phyloP scores from a whole-genome alignment of 2,888 invertebrate species.

The Tipula unca region DNA sequence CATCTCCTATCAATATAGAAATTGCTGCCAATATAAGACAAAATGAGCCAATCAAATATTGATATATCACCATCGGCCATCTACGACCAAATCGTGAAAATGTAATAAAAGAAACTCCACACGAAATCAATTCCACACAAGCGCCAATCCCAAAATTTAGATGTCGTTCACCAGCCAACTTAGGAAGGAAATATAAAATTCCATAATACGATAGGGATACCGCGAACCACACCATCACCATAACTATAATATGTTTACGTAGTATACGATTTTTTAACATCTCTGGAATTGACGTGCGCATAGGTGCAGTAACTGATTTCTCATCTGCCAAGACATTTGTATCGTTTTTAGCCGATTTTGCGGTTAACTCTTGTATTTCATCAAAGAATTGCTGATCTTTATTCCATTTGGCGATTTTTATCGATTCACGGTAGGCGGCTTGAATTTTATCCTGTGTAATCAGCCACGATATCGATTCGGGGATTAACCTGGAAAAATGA shows the following conservation, averaged over 20 bases:
- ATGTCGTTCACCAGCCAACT: constrained; percentile 42
- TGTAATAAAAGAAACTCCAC: constrained; percentile 38
- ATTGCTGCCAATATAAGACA: constrained; percentile 39
- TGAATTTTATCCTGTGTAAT: constrained; percentile 33
- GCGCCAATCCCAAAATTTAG: constrained; percentile 44
- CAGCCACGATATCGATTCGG: constrained; percentile 41
- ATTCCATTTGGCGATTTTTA: constrained; percentile 35
- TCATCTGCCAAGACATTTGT: constrained; percentile 24
- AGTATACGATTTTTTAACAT: constrained; percentile 25
- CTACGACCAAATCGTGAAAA: constrained; percentile 42
- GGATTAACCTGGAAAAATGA: constrained; percentile 36
- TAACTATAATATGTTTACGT: constrained; percentile 27
- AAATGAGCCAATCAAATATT: constrained; percentile 39
- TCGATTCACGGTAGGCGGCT: constrained; percentile 34
- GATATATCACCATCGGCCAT: constrained; percentile 39
- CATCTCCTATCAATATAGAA: constrained; percentile 15
- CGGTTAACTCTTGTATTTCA: constrained; percentile 20
- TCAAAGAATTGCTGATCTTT: constrained; percentile 24
- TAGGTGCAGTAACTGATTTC: background rate
- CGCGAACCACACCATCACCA: constrained; percentile 38
- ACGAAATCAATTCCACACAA: constrained; percentile 41
- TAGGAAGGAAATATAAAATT: constrained; percentile 39
- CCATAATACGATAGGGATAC: constrained; percentile 42
- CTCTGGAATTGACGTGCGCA: background rate
- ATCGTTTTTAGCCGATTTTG: too few species aligned